phyloP scores from a whole-genome alignment of 2,888 invertebrate species.

The Dryobotodes eremita region DNA sequence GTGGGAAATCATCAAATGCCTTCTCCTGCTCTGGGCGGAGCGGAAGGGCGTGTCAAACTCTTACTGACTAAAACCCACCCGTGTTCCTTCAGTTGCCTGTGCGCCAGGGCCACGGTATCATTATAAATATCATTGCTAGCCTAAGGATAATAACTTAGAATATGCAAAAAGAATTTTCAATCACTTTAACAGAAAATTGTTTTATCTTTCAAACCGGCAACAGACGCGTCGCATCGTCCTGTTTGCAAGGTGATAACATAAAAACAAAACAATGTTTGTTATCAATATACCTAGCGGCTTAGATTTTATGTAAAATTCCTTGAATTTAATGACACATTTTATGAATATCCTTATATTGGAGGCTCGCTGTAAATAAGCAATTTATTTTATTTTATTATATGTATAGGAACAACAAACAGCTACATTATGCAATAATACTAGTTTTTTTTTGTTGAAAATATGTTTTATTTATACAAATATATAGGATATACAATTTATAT shows the following conservation, averaged over 20 bases:
- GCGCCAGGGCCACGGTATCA: too few species aligned
- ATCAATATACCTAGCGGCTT: conserved; percentile 15
- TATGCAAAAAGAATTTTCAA: background rate
- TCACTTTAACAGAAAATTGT: background rate
- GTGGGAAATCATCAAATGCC: too few species aligned
- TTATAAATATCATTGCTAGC: background rate
- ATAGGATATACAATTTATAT: conserved; percentile 27
- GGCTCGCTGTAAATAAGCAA: background rate
- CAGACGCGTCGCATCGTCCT: conserved; percentile 3
- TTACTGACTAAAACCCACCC: too few species aligned
- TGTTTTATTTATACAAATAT: background rate
- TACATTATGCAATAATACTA: too few species aligned
- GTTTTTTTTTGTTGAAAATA: too few species aligned
- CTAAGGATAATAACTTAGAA: background rate
- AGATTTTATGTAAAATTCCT: conserved; percentile 7
- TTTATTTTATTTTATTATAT: too few species aligned
- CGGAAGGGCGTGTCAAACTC: too few species aligned
- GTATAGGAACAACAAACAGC: too few species aligned
- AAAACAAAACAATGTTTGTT: conserved; percentile 35
- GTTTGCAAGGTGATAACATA: conserved; percentile 10
- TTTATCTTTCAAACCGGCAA: background rate
- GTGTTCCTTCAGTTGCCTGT: too few species aligned
- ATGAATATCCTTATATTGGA: background rate
- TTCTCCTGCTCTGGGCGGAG: too few species aligned
- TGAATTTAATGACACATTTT: conserved; percentile 26